A percentile compares a stretch with the other conserved stretches of the same genome.
phyloP scores from a whole-genome alignment of 2,888 invertebrate genomes.

The Stomorhina lunata region DNA sequence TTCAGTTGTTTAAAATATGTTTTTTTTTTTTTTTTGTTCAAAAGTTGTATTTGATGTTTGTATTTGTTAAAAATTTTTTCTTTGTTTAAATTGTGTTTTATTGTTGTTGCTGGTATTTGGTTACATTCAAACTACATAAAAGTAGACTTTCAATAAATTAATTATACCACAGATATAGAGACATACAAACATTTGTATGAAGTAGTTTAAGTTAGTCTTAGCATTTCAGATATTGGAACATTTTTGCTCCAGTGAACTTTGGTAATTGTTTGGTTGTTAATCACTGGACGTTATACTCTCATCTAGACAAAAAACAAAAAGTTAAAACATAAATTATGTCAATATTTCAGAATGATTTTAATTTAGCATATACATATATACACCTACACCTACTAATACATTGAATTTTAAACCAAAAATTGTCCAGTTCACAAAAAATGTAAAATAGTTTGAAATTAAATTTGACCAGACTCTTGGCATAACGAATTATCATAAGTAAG shows the following conservation, averaged over 20 bases:
- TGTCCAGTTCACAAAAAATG: too few species aligned
- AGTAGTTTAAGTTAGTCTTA: too few species aligned
- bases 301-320: neutral
- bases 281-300: slow-evolving; percentile 12
- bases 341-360: neutral
- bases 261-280: slow-evolving; percentile 16
- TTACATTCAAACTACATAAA: too few species aligned
- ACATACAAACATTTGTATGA: neutral
- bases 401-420: too few species aligned
- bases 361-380: neutral
- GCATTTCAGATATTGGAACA: neutral
- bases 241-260: slow-evolving; percentile 58
- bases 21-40: too few species aligned
- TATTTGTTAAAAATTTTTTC: neutral
- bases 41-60: neutral
- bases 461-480: too few species aligned
- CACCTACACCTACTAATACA: too few species aligned
- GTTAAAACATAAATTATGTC: neutral
- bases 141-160: slow-evolving; percentile 37
- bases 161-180: neutral
- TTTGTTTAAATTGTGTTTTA: neutral
- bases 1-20: too few species aligned
- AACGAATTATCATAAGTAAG: too few species aligned
- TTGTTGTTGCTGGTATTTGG: neutral
- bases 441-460: too few species aligned